Evolutionary conservation across 2,888 invertebrate species (phyloP).

Genomic region (Scaptomyza caliginosa): DNA sequence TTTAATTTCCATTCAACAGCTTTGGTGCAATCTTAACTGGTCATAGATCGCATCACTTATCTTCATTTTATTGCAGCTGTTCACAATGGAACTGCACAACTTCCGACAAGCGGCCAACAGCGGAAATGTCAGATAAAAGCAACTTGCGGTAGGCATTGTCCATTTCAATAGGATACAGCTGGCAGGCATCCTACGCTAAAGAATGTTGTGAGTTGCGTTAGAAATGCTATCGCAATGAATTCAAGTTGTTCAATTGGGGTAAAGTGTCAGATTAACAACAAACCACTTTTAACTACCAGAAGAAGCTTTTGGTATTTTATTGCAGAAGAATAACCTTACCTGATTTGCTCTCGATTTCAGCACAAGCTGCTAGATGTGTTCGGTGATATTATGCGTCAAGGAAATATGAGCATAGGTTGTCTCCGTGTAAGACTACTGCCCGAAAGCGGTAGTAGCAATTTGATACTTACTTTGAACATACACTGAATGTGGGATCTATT

Average conservation of each 20-base stretch:
- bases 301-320: too few species aligned
- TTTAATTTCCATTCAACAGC: neutral
- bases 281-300: too few species aligned
- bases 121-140: slow-evolving; percentile 48
- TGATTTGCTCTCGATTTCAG: neutral
- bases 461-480: slow-evolving; percentile 17
- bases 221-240: neutral
- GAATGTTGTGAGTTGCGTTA: neutral
- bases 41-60: neutral
- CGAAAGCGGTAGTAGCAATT: neutral
- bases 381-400: neutral
- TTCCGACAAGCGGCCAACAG: slow-evolving; percentile 32
- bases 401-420: neutral
- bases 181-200: neutral
- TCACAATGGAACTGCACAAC: slow-evolving; percentile 23
- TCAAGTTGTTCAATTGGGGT: neutral
- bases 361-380: neutral
- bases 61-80: slow-evolving; percentile 20
- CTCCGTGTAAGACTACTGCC: neutral
- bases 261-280: neutral
- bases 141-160: slow-evolving; percentile 28
- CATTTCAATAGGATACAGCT: slow-evolving; percentile 8
- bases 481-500: slow-evolving; percentile 5
- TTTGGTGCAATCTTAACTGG: neutral
- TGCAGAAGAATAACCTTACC: neutral